Percentiles rank a stretch among this genome's conserved stretches.
Conservation (phyloP, 1,140 invertebrate species). For the Anagrus nilaparvatae region DNA sequence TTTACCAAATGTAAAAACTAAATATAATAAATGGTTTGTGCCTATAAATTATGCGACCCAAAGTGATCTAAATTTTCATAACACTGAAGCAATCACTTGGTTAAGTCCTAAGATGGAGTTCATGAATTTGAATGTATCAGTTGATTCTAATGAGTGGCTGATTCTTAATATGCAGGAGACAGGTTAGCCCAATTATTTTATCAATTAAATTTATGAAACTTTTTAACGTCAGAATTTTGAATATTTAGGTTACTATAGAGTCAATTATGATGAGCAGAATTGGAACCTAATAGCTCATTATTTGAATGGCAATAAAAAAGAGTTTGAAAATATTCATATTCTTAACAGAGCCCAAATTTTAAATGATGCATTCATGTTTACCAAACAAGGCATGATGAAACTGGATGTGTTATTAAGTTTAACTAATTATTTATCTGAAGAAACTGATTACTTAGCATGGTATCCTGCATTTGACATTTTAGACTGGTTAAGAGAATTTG, state of each 20-base stretch:
- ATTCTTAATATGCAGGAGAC: slow-evolving; percentile 71
- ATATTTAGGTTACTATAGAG: slow-evolving; percentile 60
- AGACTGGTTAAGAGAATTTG: slow-evolving; percentile 1
- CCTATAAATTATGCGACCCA: slow-evolving; percentile 68
- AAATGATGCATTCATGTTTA: slow-evolving; percentile 62
- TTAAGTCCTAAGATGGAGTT: slow-evolving; percentile 29
- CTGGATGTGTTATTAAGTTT: slow-evolving; percentile 46
- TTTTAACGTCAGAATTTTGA: no score
- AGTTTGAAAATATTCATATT: slow-evolving; percentile 43
- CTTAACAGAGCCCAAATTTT: slow-evolving; percentile 66
- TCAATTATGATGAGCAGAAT: slow-evolving; percentile 71
- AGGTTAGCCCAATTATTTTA: no score
- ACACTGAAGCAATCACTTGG: slow-evolving; percentile 51
- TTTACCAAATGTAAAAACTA: slow-evolving; percentile 25
- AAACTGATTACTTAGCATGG: slow-evolving; percentile 58
- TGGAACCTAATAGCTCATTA: slow-evolving; percentile 61
- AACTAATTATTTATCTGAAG: slow-evolving; percentile 47
- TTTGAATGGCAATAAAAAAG: slow-evolving; percentile 47
- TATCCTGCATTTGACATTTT: slow-evolving; percentile 45
- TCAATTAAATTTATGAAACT: no score
- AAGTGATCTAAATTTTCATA: slow-evolving; percentile 49
- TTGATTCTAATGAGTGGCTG: slow-evolving; percentile 54
- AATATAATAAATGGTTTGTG: slow-evolving; percentile 61
- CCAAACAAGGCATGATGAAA: slow-evolving; percentile 41
- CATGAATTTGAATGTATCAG: slow-evolving; percentile 23